Conservation (phyloP, 2,888 invertebrate species). For the Linyphia triangularis region DNA sequence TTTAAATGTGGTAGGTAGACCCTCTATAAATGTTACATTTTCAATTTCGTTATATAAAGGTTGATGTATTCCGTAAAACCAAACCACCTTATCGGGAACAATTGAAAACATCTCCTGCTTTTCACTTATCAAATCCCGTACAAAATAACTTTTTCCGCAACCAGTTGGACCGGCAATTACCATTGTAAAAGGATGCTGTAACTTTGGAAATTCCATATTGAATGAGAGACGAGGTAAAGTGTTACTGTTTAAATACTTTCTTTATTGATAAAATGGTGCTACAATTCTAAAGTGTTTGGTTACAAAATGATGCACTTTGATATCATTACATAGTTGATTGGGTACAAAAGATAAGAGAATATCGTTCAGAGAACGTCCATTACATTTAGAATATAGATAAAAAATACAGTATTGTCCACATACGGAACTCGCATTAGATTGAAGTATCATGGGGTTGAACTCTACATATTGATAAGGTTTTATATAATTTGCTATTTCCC, state of each 20-base stretch:
- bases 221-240: not conserved
- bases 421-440: not conserved
- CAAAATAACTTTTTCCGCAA: too few species aligned
- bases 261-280: constrained; percentile 1
- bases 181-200: too few species aligned
- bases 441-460: constrained; percentile 14
- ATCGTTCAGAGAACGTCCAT: constrained; percentile 6
- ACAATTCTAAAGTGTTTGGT: not conserved
- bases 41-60: too few species aligned
- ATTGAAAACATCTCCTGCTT: too few species aligned
- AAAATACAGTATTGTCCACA: constrained; percentile 9
- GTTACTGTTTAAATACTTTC: not conserved
- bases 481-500: not conserved
- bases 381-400: constrained; percentile 14
- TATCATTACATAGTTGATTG: constrained; percentile 11
- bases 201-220: not conserved
- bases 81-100: too few species aligned
- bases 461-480: not conserved
- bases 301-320: constrained; percentile 19
- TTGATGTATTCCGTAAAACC: too few species aligned
- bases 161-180: too few species aligned
- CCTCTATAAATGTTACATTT: too few species aligned
- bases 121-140: too few species aligned
- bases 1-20: too few species aligned
- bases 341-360: not conserved